A percentile compares a stretch with the other conserved stretches of the same genome.
These are phyloP conservation scores for Pelobates fuscus DNA, from an alignment of 2,113 vertebrate species.

Conservation along the genomic window DNA sequence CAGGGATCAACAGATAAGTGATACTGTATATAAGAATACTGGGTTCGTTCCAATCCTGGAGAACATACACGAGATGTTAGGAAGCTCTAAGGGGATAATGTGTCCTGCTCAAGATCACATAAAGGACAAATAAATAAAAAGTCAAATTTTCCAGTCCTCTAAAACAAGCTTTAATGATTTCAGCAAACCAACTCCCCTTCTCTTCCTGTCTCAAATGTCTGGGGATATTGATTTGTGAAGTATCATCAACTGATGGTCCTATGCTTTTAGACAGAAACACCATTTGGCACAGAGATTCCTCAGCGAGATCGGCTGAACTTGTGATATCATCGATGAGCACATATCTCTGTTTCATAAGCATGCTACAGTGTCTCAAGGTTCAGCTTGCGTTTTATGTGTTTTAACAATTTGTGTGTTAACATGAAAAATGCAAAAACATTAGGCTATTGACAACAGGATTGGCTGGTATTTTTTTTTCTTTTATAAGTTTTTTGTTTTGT, in stretches of 20 bases:
- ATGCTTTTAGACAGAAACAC: constrained; percentile 21
- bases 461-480: too few relatives aligned
- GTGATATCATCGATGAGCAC: constrained; percentile 6
- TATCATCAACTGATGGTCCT: constrained; percentile 38
- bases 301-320: background rate
- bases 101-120: constrained; percentile 40
- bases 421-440: too few relatives aligned
- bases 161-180: constrained; percentile 44
- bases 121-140: constrained; percentile 44
- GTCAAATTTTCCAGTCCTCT: constrained; percentile 44
- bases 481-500: too few relatives aligned
- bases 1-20: constrained; percentile 36
- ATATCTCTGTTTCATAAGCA: background rate
- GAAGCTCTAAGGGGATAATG: constrained; percentile 33
- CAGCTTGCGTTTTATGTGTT: too few relatives aligned
- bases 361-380: background rate
- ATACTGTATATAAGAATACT: constrained; percentile 32
- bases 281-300: constrained; percentile 20
- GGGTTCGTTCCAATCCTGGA: constrained; percentile 14
- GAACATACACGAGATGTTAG: background rate
- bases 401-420: too few relatives aligned
- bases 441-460: too few relatives aligned
- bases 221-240: constrained; percentile 33
- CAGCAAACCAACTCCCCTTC: constrained; percentile 32
- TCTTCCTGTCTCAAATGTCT: constrained; percentile 48